A percentile compares a stretch with the other conserved stretches of the same genome.
phyloP scores from a whole-genome alignment of 2,797 vertebrate genomes.

The Pipistrellus pygmaeus region DNA sequence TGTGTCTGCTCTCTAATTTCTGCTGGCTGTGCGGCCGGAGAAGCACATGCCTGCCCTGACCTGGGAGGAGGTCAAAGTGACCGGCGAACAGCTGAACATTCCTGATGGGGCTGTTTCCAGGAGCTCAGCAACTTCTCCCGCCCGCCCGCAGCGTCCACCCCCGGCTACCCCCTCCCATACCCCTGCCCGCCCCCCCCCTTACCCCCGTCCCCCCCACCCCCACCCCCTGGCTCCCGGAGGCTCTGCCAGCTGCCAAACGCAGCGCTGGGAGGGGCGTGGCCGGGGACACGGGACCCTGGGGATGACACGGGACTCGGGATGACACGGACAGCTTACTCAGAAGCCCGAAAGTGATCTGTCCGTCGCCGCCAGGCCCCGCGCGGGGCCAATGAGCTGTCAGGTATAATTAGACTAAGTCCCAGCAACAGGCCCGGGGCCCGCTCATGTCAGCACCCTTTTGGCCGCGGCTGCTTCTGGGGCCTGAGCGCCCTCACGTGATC shows the following conservation, averaged over 20 bases:
- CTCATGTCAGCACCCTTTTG: constrained; percentile 26
- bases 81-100: constrained; percentile 76
- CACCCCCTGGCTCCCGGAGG: background rate
- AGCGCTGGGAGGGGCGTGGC: background rate
- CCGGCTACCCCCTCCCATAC: accelerated
- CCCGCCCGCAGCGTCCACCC: background rate
- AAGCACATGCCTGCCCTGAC: constrained; percentile 70
- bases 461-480: background rate
- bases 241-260: background rate
- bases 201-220: background rate
- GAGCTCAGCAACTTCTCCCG: constrained; percentile 13
- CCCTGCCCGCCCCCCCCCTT: background rate
- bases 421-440: background rate
- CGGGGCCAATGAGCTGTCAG: background rate
- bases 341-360: constrained; percentile 25
- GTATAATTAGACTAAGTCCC: constrained; percentile 62
- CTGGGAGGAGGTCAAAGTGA: constrained; percentile 75
- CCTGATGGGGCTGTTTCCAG: constrained; percentile 51
- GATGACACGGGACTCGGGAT: background rate
- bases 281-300: no score
- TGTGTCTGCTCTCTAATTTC: constrained; percentile 39
- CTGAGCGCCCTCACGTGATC: background rate
- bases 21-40: background rate
- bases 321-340: background rate
- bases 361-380: background rate